A percentile compares a stretch with the other conserved stretches of the same genome.
phyloP scores from a whole-genome alignment of 1,140 invertebrate genomes.

The Campoletis sonorensis region DNA sequence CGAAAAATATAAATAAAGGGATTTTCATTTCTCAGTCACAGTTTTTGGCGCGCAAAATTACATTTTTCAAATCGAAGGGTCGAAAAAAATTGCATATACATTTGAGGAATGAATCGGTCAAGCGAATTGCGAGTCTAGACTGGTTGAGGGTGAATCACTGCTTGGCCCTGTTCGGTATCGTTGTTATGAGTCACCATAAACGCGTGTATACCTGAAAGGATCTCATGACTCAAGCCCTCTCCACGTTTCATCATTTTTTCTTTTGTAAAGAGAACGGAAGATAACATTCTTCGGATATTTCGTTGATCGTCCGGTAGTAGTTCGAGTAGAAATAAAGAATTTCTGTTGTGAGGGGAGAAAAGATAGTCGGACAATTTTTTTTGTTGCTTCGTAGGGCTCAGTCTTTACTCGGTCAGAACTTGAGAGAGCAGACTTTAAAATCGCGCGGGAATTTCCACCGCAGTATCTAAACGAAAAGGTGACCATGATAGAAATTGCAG shows the following conservation, averaged over 20 bases:
- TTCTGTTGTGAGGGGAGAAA: too few relatives aligned
- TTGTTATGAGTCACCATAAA: neutral
- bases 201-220: conserved; percentile 7
- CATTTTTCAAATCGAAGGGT: neutral
- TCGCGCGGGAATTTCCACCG: too few relatives aligned
- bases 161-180: neutral
- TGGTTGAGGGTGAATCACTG: conserved; percentile 6
- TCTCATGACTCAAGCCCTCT: neutral
- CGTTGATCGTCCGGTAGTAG: too few relatives aligned
- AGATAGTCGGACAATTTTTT: too few relatives aligned
- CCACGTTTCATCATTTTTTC: neutral
- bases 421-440: too few relatives aligned
- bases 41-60: neutral
- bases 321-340: too few relatives aligned
- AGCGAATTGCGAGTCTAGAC: neutral
- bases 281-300: too few relatives aligned
- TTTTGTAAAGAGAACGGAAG: neutral
- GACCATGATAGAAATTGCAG: too few relatives aligned
- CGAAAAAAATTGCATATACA: neutral
- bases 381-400: too few relatives aligned
- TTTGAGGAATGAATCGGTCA: neutral
- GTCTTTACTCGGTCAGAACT: too few relatives aligned
- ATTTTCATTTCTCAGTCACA: neutral
- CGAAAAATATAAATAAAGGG: too few relatives aligned
- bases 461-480: too few relatives aligned